Evolutionary conservation across 2,113 vertebrate species (phyloP).

Genomic region (mouse (Mus musculus)): GRCm39 chr9:29400001-29400500

Average conservation of each 20-base stretch:
- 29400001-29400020: constrained; percentile 51
- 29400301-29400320: background rate
- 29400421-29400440: too few relatives aligned
- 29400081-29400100: background rate
- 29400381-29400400: background rate
- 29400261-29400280: background rate
- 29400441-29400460: background rate
- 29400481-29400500: background rate
- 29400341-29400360: constrained; percentile 6
- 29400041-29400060: constrained; percentile 26
- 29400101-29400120: background rate
- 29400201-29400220: background rate
- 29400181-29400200: background rate
- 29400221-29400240: background rate
- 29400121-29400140: background rate
- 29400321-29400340: background rate
- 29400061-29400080: background rate
- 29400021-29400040: constrained; percentile 29
- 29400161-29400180: background rate
- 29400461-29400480: constrained; percentile 12
- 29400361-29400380: background rate
- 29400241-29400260: background rate
- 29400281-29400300: background rate
- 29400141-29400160: background rate
- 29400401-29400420: too few relatives aligned